Percentiles rank a stretch among this genome's conserved stretches.
phyloP scores from a whole-genome alignment of 2,113 vertebrate genomes.

The Gavia stellata region DNA sequence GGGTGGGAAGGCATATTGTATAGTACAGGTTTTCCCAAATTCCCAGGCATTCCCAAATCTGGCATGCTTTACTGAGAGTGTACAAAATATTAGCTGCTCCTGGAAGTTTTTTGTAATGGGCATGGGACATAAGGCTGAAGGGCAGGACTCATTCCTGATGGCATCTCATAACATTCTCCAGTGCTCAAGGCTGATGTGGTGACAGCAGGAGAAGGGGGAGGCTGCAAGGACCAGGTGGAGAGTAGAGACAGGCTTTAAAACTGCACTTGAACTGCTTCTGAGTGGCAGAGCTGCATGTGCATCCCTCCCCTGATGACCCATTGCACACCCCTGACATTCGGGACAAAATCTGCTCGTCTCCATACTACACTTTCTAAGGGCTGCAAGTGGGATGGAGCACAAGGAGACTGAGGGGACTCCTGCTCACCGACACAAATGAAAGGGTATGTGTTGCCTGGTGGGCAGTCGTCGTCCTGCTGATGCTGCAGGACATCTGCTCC shows the following conservation, averaged over 20 bases:
- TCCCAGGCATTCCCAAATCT: not conserved
- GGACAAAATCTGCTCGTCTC: not conserved
- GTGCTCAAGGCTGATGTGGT: not conserved
- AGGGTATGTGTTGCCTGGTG: not conserved
- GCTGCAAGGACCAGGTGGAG: not conserved
- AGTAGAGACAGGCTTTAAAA: not conserved
- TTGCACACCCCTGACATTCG: not conserved
- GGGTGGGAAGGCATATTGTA: not conserved
- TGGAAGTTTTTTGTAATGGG: not conserved
- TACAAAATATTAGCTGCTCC: not conserved
- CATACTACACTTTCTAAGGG: not conserved
- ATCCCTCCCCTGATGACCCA: not conserved
- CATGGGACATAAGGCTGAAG: not conserved
- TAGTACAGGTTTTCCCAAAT: not conserved
- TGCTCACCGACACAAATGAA: not conserved
- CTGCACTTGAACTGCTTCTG: not conserved
- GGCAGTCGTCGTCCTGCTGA: not conserved
- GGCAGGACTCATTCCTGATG: not conserved
- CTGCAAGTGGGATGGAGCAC: not conserved
- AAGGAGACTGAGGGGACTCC: not conserved
- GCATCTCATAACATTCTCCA: not conserved
- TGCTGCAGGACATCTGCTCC: not conserved
- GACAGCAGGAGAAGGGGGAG: not conserved
- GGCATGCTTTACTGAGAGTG: not conserved
- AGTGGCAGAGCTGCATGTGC: not conserved